Base-by-base conservation (phyloP, 1,140 invertebrate genomes). In the Sitophilus oryzae region DNA sequence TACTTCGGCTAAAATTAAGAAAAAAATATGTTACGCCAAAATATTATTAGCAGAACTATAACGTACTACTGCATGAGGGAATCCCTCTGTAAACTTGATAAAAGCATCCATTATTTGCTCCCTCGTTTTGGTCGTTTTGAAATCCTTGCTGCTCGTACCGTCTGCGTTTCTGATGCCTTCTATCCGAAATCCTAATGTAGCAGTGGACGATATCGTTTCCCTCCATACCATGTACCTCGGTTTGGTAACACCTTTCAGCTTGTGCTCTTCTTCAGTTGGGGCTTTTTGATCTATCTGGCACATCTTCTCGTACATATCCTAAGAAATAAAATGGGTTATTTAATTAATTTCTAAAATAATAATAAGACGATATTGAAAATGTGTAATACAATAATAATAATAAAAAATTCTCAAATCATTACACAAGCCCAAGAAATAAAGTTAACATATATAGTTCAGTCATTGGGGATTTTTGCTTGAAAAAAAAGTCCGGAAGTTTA, bases 301-400 rank as follows among this genome's bases (percentile, higher is more conserved):
- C 94, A 98, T 98, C 76, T 98, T 97, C 61, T 97, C 89, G 72
- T 96, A 98, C 88, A 98, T 95, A 73, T 98, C 95, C 81, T 82
- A 66, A 23, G 79, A 76, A 43, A 2, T 14, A 21, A 44, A 30
- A 14, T 36, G 11, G 15, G 9, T 50, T 45, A 46, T 46, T 35
- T 37, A 25, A 2, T 10, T 25, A 3, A 40, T 20, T 45, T 14
- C 15, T n/a, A 10, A n/a, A 20, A 43, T 10, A 38, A 38, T n/a
- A n/a, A n/a, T n/a, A n/a, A n/a, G n/a, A n/a, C n/a, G n/a, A n/a
- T n/a, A n/a, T n/a, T n/a, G n/a, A n/a, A n/a, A n/a, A n/a, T n/a
- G n/a, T n/a, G n/a, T n/a, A n/a, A n/a, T n/a, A n/a, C n/a, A n/a
- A n/a, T n/a, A n/a, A n/a, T n/a, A n/a, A n/a, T n/a, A n/a, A n/a